These are phyloP conservation scores for Ypsolopha scabrella DNA, from an alignment of 2,888 invertebrate species.

Conservation along the genomic window DNA sequence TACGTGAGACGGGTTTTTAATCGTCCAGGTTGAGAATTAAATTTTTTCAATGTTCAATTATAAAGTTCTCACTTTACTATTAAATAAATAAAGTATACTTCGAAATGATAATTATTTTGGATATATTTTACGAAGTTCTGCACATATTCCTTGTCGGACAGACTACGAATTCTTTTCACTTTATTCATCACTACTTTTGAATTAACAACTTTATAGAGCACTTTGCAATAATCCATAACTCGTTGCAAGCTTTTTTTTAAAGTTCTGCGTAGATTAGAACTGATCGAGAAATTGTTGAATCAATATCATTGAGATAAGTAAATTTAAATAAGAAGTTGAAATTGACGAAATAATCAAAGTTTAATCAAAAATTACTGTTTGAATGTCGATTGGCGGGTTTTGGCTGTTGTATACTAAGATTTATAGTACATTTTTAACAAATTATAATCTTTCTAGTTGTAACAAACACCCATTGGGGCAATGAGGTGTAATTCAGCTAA, in stretches of 20 bases:
- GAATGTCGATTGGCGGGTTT: conserved; percentile 16
- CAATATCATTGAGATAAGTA: conserved; percentile 20
- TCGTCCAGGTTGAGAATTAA: neutral
- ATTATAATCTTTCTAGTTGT: conserved; percentile 6
- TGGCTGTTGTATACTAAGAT: conserved; percentile 19
- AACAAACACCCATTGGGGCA: neutral
- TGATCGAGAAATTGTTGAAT: conserved; percentile 19
- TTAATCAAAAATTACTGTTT: conserved; percentile 17
- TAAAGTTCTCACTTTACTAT: neutral
- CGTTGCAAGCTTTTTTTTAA: conserved; percentile 55
- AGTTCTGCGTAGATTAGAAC: conserved; percentile 41
- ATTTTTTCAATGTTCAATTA: conserved; percentile 2
- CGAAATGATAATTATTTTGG: neutral
- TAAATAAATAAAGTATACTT: neutral
- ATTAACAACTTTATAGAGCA: conserved; percentile 15
- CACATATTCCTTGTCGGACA: neutral
- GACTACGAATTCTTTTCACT: neutral
- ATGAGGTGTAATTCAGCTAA: conserved; percentile 7
- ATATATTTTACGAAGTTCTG: neutral
- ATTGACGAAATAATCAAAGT: conserved; percentile 21
- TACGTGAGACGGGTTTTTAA: conserved; percentile 7
- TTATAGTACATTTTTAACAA: conserved; percentile 7
- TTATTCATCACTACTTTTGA: neutral
- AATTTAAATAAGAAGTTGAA: conserved; percentile 15
- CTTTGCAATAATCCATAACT: conserved; percentile 37